These are phyloP conservation scores for Lophotriccus pileatus DNA, from an alignment of 2,797 vertebrate genomes.

Conservation along the genomic window DNA sequence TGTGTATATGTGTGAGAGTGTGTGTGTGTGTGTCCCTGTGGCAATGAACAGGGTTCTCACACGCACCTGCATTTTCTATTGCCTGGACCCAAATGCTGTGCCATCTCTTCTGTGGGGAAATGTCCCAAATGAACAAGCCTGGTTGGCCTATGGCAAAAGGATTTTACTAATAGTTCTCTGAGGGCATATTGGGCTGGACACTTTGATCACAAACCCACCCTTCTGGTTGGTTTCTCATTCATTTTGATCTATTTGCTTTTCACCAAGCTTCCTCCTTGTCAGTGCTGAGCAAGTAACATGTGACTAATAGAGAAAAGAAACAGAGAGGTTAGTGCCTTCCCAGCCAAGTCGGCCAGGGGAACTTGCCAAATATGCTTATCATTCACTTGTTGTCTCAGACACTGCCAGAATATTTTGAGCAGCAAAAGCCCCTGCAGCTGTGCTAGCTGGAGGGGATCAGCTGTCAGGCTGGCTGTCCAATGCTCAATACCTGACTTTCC, in stretches of 20 bases:
- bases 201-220: not conserved
- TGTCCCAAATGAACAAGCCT: not conserved
- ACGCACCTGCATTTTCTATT: not conserved
- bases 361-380: not conserved
- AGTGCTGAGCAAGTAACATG: not conserved
- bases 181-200: not conserved
- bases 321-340: not conserved
- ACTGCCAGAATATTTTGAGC: constrained; percentile 33
- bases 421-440: not conserved
- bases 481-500: not conserved
- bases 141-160: not conserved
- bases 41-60: not conserved
- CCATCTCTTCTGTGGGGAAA: not conserved
- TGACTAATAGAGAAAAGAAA: not conserved
- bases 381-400: constrained; percentile 20
- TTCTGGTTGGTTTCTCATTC: not conserved
- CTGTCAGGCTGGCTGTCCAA: not conserved
- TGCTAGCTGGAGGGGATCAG: not conserved
- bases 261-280: not conserved
- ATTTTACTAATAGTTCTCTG: not conserved
- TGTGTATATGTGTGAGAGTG: not conserved
- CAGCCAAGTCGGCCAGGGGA: not conserved
- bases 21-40: not conserved
- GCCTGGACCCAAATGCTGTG: not conserved
- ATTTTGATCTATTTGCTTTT: not conserved